Base-by-base conservation (phyloP, 1,140 invertebrate genomes). In the Theocolax elegans region DNA sequence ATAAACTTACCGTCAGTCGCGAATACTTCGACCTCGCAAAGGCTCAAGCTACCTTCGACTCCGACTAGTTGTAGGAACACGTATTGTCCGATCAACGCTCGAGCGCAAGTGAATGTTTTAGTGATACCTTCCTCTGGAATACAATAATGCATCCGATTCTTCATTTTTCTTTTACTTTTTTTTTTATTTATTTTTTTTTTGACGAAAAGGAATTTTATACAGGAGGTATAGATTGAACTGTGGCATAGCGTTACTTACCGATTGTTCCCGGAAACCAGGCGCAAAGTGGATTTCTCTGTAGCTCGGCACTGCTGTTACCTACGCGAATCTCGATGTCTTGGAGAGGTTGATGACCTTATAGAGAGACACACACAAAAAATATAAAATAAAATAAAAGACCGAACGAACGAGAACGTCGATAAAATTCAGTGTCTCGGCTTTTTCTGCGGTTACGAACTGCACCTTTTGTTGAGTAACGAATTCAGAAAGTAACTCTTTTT, bases 201-300 rank as follows among this genome's bases (percentile, higher is more conserved):
- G n/a, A n/a, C n/a, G n/a, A n/a, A n/a, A n/a, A n/a, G n/a, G n/a
- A n/a, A n/a, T n/a, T n/a, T n/a, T n/a, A n/a, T n/a, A n/a, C n/a
- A n/a, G n/a, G 15, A 46, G 17, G n/a, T 46, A 2, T 6, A 23
- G 1, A 25, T 25, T n/a, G 15, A 59, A 59, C 1, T 3, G 56
- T 1, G 46, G 48, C 21, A 9, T 7, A 25, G 3, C 4, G 9
- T 1, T 10, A 80, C 88, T 88, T 84, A 94, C 93, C 92, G 49
- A 96, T 90, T n/a, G 94, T 95, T 60, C 94, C 94, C 0, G 95
- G 94, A 83, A 94, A 95, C 95, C 95, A 97, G 13, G 95, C 94
- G 79, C 95, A 97, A 1, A 97, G 85, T 38, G 94, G 93, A 87
- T 97, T 97, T 49, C 93, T 88, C 79, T 95, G 93, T 40, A 96